Evolutionary conservation across 2,888 invertebrate species (phyloP), one percentile per base, ranked within the genome.

Genomic region (Ophion costatus): DNA sequence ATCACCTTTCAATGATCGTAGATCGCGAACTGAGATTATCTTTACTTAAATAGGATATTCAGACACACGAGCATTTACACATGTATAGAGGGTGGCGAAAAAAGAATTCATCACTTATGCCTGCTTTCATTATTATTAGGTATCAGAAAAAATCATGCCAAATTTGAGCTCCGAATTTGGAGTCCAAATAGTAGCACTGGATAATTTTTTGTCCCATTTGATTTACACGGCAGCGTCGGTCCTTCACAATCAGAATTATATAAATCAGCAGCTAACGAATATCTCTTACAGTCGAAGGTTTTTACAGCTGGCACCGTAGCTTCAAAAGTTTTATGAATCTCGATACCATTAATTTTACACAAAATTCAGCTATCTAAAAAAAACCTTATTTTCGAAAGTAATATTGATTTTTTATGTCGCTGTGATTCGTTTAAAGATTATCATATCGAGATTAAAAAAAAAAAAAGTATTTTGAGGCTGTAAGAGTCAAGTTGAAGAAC

Each of bases 21-120:
- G 61, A 78, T 67, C 67, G 63, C 45, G 73, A 76, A 42, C 59
- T 59, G 77, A 66, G 70, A 86, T 75, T 59, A 29, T 79, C 29
- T 71, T 79, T 86, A 84, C 84, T 86, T 84, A 84, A 77, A 73
- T 73, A 81, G 86, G 56, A 82, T 79, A 82, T 80, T 74, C 57
- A 70, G 9, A 64, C 33, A 9, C 66, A 51, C 51, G 51, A 51
- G 51, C 38, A 67, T n/a, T 22, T 67, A 20, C 61, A 61, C 63
- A 61, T 59, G 33, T 42, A 56, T 29, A 64, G 5, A 4, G 51
- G 4, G 51, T 51, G 14, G 17, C 51, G 51, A 51, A 51, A 51
- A 51, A 51, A 17, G 2, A 0, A 51, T 51, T 0, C 3, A n/a
- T n/a, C n/a, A n/a, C 0, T 17, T 51, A 51, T 17, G 51, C 51